Evolutionary conservation across 2,113 vertebrate species (phyloP).

Genomic region (Mola mola): DNA sequence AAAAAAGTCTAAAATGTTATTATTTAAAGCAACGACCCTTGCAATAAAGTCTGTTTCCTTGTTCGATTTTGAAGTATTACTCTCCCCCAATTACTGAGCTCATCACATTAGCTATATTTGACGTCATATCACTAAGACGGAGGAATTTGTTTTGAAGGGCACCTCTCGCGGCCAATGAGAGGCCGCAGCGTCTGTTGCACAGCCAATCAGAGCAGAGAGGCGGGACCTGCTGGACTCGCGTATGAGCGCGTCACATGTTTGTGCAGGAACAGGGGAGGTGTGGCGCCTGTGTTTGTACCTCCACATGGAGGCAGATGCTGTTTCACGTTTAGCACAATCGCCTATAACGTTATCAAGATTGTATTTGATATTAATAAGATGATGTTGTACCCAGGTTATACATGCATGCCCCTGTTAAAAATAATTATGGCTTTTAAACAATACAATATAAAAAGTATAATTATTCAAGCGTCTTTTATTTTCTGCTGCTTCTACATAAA

Average conservation of each 20-base stretch:
- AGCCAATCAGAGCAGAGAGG: conserved; percentile 64
- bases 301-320: conserved; percentile 50
- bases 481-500: no score
- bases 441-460: no score
- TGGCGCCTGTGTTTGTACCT: conserved; percentile 37
- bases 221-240: conserved; percentile 32
- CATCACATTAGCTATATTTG: conserved; percentile 69
- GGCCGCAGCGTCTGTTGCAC: conserved; percentile 37
- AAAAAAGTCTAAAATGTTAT: no score
- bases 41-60: no score
- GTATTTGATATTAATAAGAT: neutral
- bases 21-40: no score
- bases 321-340: neutral
- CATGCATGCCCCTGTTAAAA: no score
- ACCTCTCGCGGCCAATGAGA: conserved; percentile 56
- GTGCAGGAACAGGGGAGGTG: conserved; percentile 66
- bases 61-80: neutral
- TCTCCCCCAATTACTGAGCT: conserved; percentile 27
- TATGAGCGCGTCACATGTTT: conserved; percentile 74
- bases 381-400: neutral
- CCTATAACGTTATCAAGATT: neutral
- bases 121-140: conserved; percentile 77
- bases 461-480: no score
- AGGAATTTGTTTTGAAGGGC: conserved; percentile 66
- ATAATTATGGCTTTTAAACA: no score